A percentile compares a stretch with the other conserved stretches of the same genome.
Evolutionary conservation across 1,140 invertebrate genomes (phyloP).

Genomic region (Hyposmocoma kahamanoa): DNA sequence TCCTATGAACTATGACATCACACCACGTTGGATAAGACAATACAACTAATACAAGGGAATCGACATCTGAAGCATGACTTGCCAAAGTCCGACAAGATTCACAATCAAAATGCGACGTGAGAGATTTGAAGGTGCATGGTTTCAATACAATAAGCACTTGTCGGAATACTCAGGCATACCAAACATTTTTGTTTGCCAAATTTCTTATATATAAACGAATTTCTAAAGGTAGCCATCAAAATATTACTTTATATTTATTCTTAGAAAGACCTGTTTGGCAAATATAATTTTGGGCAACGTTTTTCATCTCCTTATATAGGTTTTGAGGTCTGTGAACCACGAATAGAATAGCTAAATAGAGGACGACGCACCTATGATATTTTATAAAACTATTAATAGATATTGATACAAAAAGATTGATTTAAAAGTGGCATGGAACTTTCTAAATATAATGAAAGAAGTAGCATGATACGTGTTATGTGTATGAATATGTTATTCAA

Average conservation of each 20-base stretch:
- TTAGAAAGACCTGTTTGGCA: conserved; percentile 39
- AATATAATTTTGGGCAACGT: conserved; percentile 36
- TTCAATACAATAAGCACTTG: too few relatives aligned
- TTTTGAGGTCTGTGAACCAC: conserved; percentile 31
- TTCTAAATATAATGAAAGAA: too few relatives aligned
- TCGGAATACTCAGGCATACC: too few relatives aligned
- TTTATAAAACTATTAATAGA: too few relatives aligned
- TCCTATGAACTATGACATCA: conserved; percentile 57
- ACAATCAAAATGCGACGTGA: conserved; percentile 40
- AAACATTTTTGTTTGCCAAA: too few relatives aligned
- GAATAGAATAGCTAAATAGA: conserved; percentile 24
- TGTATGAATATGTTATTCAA: too few relatives aligned
- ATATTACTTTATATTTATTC: conserved; percentile 10
- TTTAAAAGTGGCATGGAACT: too few relatives aligned
- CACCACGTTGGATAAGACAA: conserved; percentile 41
- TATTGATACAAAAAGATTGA: too few relatives aligned
- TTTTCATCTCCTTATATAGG: conserved; percentile 42
- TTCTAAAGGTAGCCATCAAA: too few relatives aligned
- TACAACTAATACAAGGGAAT: conserved; percentile 51
- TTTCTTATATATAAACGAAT: too few relatives aligned
- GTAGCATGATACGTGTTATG: too few relatives aligned
- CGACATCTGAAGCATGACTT: conserved; percentile 55
- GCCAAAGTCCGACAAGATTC: conserved; percentile 39
- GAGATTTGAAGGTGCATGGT: conserved; percentile 26
- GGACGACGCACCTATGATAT: conserved; percentile 15